Conservation (phyloP, 2,888 invertebrate species). For the Microplitis manilae region DNA sequence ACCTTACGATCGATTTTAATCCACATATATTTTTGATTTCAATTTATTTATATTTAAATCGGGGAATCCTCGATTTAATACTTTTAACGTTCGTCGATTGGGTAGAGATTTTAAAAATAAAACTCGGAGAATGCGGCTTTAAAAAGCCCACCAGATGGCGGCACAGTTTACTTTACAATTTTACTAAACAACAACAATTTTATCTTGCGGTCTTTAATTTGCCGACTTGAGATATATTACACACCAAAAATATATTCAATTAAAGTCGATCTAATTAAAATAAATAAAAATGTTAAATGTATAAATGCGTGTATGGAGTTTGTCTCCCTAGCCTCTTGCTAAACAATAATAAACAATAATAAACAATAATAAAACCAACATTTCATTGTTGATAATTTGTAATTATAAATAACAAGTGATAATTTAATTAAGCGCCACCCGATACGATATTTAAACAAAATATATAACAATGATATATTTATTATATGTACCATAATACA, state of each 20-base stretch:
- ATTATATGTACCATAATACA: constrained; percentile 54
- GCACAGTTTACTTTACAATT: too few species aligned
- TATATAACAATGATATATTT: constrained; percentile 10
- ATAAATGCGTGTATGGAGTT: not conserved
- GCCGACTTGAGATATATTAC: not conserved
- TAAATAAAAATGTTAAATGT: not conserved
- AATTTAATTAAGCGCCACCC: constrained; percentile 7
- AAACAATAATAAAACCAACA: not conserved
- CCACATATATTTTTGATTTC: too few species aligned
- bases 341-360: not conserved
- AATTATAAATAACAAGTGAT: constrained; percentile 1
- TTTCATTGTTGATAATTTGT: constrained; percentile 6
- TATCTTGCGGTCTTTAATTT: constrained; percentile 13
- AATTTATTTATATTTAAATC: too few species aligned
- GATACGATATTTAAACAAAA: constrained; percentile 47
- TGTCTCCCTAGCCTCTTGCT: not conserved
- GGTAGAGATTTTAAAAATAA: too few species aligned
- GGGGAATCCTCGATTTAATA: too few species aligned
- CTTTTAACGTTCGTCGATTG: too few species aligned
- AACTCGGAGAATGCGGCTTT: too few species aligned
- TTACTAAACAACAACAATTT: not conserved
- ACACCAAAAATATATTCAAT: not conserved
- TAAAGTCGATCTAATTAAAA: not conserved
- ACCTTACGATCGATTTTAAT: too few species aligned
- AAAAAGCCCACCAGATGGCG: too few species aligned